A percentile compares a stretch with the other conserved stretches of the same genome.
Evolutionary conservation across 1,140 invertebrate genomes (phyloP).

Genomic region (Odontomachus brunneus): DNA sequence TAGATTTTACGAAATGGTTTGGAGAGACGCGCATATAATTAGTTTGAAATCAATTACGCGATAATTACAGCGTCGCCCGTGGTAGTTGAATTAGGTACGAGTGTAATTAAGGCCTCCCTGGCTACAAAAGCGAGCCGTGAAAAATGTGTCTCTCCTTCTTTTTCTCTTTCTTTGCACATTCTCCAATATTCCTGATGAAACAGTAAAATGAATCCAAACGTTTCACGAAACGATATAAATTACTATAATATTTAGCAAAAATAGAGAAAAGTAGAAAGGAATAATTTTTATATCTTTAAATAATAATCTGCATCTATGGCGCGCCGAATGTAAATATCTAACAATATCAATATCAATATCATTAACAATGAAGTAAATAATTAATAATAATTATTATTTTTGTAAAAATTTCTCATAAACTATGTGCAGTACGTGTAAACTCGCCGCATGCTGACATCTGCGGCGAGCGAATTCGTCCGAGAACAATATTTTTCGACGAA

Average conservation of each 20-base stretch:
- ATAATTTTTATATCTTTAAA: slow-evolving; percentile 17
- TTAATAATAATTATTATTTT: slow-evolving; percentile 10
- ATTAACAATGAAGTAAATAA: background rate
- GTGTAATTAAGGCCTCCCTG: slow-evolving; percentile 39
- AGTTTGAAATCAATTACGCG: slow-evolving; percentile 66
- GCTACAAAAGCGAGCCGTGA: slow-evolving; percentile 31
- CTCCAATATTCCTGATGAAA: background rate
- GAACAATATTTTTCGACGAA: slow-evolving; percentile 34
- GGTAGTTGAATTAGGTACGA: slow-evolving; percentile 20
- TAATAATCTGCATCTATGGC: background rate
- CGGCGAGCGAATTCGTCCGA: background rate
- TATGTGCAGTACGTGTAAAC: slow-evolving; percentile 6
- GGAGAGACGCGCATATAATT: slow-evolving; percentile 37
- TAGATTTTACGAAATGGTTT: slow-evolving; percentile 23
- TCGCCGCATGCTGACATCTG: slow-evolving; percentile 23
- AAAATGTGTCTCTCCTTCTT: background rate
- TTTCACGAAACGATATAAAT: no score
- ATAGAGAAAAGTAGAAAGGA: background rate
- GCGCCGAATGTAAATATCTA: background rate
- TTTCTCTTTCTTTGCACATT: background rate
- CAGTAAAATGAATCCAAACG: background rate
- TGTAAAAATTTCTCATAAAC: background rate
- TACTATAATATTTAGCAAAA: background rate
- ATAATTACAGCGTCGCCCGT: slow-evolving; percentile 25
- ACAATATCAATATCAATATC: background rate